Base-by-base conservation (phyloP, 2,888 invertebrate genomes). In the Polyploca ridens region DNA sequence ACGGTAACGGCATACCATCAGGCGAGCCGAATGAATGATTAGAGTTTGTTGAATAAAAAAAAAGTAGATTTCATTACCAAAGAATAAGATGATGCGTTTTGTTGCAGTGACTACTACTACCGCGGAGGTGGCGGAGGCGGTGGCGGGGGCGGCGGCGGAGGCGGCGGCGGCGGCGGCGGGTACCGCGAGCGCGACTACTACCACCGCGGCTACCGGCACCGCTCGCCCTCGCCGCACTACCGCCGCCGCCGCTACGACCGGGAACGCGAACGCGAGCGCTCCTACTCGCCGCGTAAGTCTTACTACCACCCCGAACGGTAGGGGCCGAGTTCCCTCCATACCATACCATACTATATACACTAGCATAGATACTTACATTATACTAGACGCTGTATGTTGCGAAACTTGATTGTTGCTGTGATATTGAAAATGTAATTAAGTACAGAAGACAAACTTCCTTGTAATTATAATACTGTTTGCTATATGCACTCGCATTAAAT, bases 221-320 rank as follows among this genome's bases (percentile, higher is more conserved):
- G 94, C 76, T 54, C 54, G 54, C 54, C 54, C 5, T 54, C 54
- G 10, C 54, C 54, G 10, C 94, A 93, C 84, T 90, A 94, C 85
- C 92, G 94, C 85, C 89, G 94, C 83, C 91, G 94, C 85, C 88
- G 93, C 72, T 94, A 95, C 87, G 54, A 54, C 19, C 90, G 95
- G 63, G 94, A 95, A 86, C 94, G 96, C 87, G 97, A 97, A 75
- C 95, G 97, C 67, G 75, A 97, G 73, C 96, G 97, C 79, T 97
- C 97, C 71, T 97, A 97, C 90, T 96, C 97, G 79, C 97, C 97
- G 88, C 96, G 97, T 97, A 96, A 97, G 97, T 97, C 89, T 72
- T 83, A 83, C 79, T 83, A 82, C 82, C 81, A 82, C 67, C 81
- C 79, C 72, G 81, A 83, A 69, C 81, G 82, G 64, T 80, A 80